A percentile compares a stretch with the other conserved stretches of the same genome.
phyloP scores from a whole-genome alignment of 2,888 invertebrate genomes.

The Microchrysa polita region DNA sequence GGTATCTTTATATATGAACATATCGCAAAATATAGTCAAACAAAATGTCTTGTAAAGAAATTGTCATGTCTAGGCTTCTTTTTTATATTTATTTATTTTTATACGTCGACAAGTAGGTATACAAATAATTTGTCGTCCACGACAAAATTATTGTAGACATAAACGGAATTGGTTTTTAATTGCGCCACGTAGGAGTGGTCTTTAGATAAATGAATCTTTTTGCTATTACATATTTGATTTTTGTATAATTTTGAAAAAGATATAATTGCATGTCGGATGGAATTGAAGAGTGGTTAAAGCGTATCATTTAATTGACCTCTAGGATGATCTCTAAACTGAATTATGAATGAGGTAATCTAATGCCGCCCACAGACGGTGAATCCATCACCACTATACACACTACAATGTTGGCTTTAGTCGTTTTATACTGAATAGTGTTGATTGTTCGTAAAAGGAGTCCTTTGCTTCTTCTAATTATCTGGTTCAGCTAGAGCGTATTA shows the following conservation, averaged over 20 bases:
- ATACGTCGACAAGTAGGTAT: too few relatives aligned
- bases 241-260: neutral
- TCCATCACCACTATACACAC: too few relatives aligned
- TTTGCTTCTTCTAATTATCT: too few relatives aligned
- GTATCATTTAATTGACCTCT: conserved; percentile 11
- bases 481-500: too few relatives aligned
- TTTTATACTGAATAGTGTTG: too few relatives aligned
- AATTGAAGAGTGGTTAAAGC: neutral
- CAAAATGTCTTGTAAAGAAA: conserved; percentile 21
- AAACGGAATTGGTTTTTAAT: conserved; percentile 34
- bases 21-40: neutral
- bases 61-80: conserved; percentile 12
- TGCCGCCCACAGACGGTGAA: too few relatives aligned
- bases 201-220: conserved; percentile 26
- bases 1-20: conserved; percentile 27
- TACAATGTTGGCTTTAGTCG: too few relatives aligned
- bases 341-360: neutral
- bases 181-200: conserved; percentile 15
- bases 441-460: too few relatives aligned
- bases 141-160: conserved; percentile 26
- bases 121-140: conserved; percentile 21
- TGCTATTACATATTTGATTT: neutral
- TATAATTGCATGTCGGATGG: neutral
- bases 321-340: neutral
- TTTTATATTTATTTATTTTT: neutral